These are phyloP conservation scores for Pseudococcus longispinus DNA, from an alignment of 2,888 invertebrate species.

Conservation along the genomic window DNA sequence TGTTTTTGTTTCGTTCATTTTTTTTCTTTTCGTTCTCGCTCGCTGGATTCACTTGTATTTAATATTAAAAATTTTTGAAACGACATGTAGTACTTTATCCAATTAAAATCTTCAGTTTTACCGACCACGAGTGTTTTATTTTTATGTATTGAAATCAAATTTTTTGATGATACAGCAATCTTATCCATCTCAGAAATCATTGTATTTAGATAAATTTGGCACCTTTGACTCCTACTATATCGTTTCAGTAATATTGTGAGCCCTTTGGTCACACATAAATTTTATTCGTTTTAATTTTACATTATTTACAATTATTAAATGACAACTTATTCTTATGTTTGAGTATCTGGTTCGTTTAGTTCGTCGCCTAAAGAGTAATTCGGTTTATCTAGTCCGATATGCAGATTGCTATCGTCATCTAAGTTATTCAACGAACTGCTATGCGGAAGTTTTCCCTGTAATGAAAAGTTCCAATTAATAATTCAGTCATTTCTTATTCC, in stretches of 20 bases:
- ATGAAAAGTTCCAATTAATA: neutral
- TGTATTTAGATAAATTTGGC: too few relatives aligned
- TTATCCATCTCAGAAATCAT: too few relatives aligned
- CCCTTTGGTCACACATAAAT: neutral
- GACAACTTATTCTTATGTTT: neutral
- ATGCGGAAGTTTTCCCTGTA: neutral
- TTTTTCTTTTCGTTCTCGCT: neutral
- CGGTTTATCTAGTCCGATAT: constrained; percentile 12
- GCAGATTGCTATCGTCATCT: neutral
- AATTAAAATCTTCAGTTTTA: constrained; percentile 53
- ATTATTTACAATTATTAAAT: neutral
- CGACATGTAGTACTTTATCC: constrained; percentile 37
- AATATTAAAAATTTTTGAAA: neutral
- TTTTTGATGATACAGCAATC: too few relatives aligned
- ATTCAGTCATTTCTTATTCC: neutral
- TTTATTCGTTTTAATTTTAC: neutral
- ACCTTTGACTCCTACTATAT: too few relatives aligned
- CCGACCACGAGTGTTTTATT: neutral
- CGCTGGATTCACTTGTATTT: constrained; percentile 31
- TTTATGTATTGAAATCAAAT: too few relatives aligned
- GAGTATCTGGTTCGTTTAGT: neutral
- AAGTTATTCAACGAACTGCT: constrained; percentile 33
- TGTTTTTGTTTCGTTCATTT: constrained; percentile 27
- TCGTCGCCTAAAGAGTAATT: constrained; percentile 19
- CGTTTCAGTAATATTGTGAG: too few relatives aligned